Conservation (phyloP, 2,797 vertebrate species). For the Pangasius larnaudii region DNA sequence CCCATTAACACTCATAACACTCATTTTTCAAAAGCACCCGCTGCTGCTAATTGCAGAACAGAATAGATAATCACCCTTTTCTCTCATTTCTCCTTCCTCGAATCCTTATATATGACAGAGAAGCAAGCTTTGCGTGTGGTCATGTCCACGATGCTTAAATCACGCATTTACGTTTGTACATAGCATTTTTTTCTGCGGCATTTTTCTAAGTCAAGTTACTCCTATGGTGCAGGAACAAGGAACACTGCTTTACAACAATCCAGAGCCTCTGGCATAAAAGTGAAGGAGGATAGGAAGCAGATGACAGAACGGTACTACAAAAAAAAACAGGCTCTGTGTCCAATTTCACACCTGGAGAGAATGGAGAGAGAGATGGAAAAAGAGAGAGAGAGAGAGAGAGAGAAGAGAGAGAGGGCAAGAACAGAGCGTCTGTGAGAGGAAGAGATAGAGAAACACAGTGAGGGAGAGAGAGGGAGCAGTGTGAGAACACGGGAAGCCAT, state of each 20-base stretch:
- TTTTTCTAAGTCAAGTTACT: conserved; percentile 1
- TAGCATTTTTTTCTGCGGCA: background rate
- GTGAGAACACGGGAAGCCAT: conserved; percentile 60
- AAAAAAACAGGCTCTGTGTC: conserved; percentile 41
- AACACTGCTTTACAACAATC: conserved; percentile 34
- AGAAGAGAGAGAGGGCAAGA: conserved; percentile 28
- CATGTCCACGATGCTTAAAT: background rate
- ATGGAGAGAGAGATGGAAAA: conserved; percentile 30
- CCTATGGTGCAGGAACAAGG: conserved; percentile 25
- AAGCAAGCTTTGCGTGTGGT: background rate
- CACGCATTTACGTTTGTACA: background rate
- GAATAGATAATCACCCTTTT: background rate
- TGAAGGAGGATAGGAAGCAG: conserved; percentile 43
- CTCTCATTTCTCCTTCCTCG: background rate
- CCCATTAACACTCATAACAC: background rate
- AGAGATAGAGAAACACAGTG: conserved; percentile 33
- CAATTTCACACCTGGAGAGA: conserved; percentile 34
- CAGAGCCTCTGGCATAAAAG: conserved; percentile 34
- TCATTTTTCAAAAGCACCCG: background rate
- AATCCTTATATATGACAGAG: background rate
- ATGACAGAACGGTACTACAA: conserved; percentile 38
- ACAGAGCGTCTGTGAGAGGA: conserved; percentile 17
- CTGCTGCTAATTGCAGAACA: background rate
- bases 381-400: conserved; percentile 14
- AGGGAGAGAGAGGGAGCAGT: conserved; percentile 40